Percentiles rank a stretch among this genome's conserved stretches.
Conservation (phyloP, 2,113 vertebrate species). For the Macrotus californicus region DNA sequence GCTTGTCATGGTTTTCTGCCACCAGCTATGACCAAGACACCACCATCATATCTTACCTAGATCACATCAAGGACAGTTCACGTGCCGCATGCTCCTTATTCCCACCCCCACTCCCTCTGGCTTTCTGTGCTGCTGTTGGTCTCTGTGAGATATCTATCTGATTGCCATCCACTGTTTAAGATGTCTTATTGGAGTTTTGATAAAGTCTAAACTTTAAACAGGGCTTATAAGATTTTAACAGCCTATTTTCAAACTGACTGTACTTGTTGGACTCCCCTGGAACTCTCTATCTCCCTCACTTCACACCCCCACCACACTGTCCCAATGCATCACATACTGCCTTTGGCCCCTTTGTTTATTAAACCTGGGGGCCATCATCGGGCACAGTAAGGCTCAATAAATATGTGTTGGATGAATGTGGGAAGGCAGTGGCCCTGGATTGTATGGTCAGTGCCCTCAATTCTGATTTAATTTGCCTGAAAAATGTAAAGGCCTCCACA, state of each 20-base stretch:
- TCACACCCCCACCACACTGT: neutral
- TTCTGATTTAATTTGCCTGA: slow-evolving; percentile 1
- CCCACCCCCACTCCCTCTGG: neutral
- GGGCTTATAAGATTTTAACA: neutral
- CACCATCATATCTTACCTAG: neutral
- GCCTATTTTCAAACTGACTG: neutral
- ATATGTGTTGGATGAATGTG: neutral
- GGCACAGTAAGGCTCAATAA: neutral
- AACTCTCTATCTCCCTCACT: neutral
- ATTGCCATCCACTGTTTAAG: neutral
- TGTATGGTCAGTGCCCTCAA: neutral
- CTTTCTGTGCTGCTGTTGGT: neutral
- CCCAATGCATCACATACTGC: neutral
- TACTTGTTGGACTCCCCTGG: neutral
- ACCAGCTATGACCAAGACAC: neutral
- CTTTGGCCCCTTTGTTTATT: neutral
- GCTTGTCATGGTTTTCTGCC: neutral
- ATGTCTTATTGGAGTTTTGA: neutral
- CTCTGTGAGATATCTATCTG: neutral
- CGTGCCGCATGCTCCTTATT: neutral
- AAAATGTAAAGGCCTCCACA: neutral
- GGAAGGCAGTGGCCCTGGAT: neutral
- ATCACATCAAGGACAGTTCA: neutral
- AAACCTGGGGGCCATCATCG: neutral
- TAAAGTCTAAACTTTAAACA: neutral